Percentiles rank a stretch among this genome's conserved stretches.
phyloP scores from a whole-genome alignment of 2,797 vertebrate genomes.

The Cephalopachus bancanus region DNA sequence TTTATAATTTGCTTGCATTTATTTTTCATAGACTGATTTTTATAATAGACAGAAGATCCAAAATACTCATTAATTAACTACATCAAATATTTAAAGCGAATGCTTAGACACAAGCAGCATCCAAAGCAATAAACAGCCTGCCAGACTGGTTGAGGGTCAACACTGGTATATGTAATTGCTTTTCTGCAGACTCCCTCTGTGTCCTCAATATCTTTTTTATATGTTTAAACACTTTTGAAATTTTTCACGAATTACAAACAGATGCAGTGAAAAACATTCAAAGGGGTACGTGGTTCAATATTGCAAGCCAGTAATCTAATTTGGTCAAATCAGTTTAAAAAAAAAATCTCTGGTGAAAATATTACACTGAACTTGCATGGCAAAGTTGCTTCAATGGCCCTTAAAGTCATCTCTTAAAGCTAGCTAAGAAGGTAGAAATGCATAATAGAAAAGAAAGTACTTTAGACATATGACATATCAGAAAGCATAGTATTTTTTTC shows the following conservation, averaged over 20 bases:
- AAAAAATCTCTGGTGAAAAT: background rate
- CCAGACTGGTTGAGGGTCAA: constrained; percentile 73
- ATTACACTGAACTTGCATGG: background rate
- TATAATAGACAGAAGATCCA: constrained; percentile 64
- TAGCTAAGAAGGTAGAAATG: background rate
- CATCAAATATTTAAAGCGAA: constrained; percentile 77
- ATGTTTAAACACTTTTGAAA: constrained; percentile 20
- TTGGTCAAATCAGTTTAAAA: background rate
- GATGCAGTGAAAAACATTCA: background rate
- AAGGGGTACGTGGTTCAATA: background rate
- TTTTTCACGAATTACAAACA: background rate
- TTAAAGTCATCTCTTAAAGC: background rate
- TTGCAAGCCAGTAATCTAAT: background rate
- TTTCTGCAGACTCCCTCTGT: constrained; percentile 3
- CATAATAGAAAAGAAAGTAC: background rate
- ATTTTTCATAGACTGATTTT: constrained; percentile 65
- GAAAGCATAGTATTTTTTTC: background rate
- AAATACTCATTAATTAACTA: constrained; percentile 74
- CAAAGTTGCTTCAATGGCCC: background rate
- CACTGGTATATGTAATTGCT: constrained; percentile 10
- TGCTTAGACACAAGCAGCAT: constrained; percentile 71
- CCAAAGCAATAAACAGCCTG: constrained; percentile 77
- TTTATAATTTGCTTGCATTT: constrained; percentile 70
- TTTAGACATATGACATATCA: background rate
- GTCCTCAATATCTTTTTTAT: background rate